Evolutionary conservation across 2,113 vertebrate genomes (phyloP), one percentile per base, ranked within the genome.

Genomic region (Stegostoma tigrinum): DNA sequence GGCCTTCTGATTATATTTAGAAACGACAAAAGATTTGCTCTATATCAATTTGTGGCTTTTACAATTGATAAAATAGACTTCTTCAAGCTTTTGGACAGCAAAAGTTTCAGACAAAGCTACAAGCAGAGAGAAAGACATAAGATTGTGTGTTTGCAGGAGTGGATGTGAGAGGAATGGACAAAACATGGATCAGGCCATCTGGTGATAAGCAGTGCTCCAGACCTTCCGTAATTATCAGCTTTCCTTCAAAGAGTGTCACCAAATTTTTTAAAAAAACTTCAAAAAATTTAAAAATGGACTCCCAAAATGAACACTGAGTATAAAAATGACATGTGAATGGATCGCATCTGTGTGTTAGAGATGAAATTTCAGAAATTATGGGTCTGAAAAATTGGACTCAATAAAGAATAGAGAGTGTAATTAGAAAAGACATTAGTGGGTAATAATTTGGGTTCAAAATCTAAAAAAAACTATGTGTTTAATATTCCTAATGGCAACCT

Each of bases 381-480:
- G 42, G 21, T 72, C 94, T 95, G 24, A 95, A 72, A 95, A 95
- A 95, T 95, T 95, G 94, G 66, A 48, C 42, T 10, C 42, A 95
- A 95, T 95, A 72, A 95, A 72, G 94, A 70, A 95, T 48, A 15
- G 24, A 72, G 45, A 67, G 27, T 95, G 12, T 95, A 95, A 95
- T 95, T 95, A 95, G 24, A 52, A 75, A 95, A 67, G 42, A 95
- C 68, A 95, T 72, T 95, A 72, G 42, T 52, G 68, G 67, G 94
- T 95, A 95, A 95, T 72, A 72, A 95, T 95, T 72, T 72, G 68
- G 89, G 94, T 72, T 95, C 94, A 95, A 95, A 95, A 95, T 95
- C 72, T 42, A 95, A 95, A 95, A 95, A 68, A 94, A 70, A 70
- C 38, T 95, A 75, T 95, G 94, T 48, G 68, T 52, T 34, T 75